A percentile compares a stretch with the other conserved stretches of the same genome.
phyloP scores from a whole-genome alignment of 2,888 invertebrate species.

The Synergus japonicus region DNA sequence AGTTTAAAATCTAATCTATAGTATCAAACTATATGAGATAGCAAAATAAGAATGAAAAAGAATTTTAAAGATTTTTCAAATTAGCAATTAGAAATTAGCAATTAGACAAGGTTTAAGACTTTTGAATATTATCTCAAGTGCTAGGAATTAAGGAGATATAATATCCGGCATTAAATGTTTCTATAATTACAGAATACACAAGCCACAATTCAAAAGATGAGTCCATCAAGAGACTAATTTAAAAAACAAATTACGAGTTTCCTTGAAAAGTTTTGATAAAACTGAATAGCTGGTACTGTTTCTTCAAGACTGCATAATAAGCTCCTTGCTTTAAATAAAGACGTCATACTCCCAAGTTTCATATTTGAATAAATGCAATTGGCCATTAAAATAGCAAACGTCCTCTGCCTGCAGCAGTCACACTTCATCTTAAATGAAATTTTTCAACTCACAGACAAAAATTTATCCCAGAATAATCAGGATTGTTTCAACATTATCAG shows the following conservation, averaged over 20 bases:
- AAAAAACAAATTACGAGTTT: background rate
- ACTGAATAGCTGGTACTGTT: conserved; percentile 19
- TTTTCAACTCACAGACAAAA: background rate
- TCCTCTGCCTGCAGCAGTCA: background rate
- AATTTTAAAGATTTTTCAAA: background rate
- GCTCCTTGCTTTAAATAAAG: background rate
- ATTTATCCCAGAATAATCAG: background rate
- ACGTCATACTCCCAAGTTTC: conserved; percentile 4
- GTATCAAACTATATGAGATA: background rate
- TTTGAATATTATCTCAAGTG: background rate
- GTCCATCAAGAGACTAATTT: background rate
- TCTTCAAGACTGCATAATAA: conserved; percentile 18
- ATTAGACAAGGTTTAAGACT: background rate
- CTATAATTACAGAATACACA: background rate
- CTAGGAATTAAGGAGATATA: background rate
- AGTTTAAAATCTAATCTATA: too few species aligned
- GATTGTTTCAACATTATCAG: background rate
- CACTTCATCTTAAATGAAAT: conserved; percentile 2
- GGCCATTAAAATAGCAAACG: conserved; percentile 6
- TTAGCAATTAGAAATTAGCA: background rate
- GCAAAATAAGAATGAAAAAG: background rate
- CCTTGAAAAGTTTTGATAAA: conserved; percentile 26
- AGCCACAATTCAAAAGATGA: background rate
- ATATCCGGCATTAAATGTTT: background rate
- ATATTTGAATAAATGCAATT: conserved; percentile 38